Base-by-base conservation (phyloP, 2,113 vertebrate genomes). In the Neotragus pygmaeus region DNA sequence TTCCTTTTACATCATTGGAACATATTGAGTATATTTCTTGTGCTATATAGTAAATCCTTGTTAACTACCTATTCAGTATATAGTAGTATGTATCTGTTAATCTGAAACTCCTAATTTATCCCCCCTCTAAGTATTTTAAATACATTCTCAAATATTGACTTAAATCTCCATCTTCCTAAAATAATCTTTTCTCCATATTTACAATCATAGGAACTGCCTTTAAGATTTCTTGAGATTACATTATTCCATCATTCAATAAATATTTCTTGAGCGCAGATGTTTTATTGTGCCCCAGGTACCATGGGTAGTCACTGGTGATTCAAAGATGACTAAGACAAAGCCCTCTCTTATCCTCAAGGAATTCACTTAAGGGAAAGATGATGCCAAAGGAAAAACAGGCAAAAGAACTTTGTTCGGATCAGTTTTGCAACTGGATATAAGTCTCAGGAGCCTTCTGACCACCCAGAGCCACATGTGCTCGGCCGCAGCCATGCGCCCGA, bases 401-500 rank as follows among this genome's bases (percentile, higher is more conserved):
- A 27, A 39, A 66, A n/a, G 5, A 23, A 1, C 13, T 92, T 30
- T 27, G 16, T 66, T 81, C 4, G 4, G 51, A 55, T 28, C 39
- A 57, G 28, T 82, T 75, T 62, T 64, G 43, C 45, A 83, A 66
- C 39, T 10, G 36, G 94, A 60, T 86, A 10, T 89, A 5, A n/a
- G 70, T 95, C 92, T 95, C 78, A 96, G 88, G 75, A 86, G 90
- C 47, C 81, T 86, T 87, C 89, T 87, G 49, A 87, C 96, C 81
- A 60, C n/a, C 39, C 3, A 80, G 93, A 96, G 2, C n/a, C 70
- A 15, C 97, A 96, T 85, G 91, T 53, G 88, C 88, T 80, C 10
- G 43, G 92, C 97, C 98, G 88, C 93, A 98, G 96, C 2, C 96
- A 95, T 96, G 97, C 53, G 77, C 51, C 55, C 78, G 97, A 98